A percentile compares a stretch with the other conserved stretches of the same genome.
Conservation (phyloP, 2,888 invertebrate species). For the Onthophagus sagittarius region DNA sequence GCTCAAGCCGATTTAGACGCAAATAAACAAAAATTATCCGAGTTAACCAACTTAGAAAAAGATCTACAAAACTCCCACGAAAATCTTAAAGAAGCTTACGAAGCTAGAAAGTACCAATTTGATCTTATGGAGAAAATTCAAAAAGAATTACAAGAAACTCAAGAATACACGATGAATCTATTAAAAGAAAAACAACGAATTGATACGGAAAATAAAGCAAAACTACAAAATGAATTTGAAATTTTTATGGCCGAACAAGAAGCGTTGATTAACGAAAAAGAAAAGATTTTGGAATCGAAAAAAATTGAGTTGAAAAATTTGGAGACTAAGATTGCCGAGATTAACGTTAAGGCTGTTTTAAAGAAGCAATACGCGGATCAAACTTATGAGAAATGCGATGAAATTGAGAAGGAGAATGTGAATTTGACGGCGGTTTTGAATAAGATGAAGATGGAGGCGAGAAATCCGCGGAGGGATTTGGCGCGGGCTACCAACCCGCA, state of each 20-base stretch:
- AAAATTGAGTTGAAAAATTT: background rate
- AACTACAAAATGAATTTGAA: background rate
- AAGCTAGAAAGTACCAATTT: background rate
- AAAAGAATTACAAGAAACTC: background rate
- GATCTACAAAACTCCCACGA: background rate
- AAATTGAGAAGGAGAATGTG: too few species aligned
- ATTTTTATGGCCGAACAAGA: background rate
- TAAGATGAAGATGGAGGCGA: too few species aligned
- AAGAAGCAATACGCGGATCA: background rate
- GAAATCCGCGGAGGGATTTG: background rate
- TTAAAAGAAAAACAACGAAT: background rate
- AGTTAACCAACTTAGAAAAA: background rate
- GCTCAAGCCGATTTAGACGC: background rate
- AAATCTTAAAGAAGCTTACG: background rate
- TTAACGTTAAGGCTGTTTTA: background rate
- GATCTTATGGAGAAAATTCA: background rate
- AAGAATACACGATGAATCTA: background rate
- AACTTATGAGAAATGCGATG: too few species aligned
- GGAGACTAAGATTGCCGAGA: background rate
- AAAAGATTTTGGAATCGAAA: background rate
- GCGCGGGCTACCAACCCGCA: background rate
- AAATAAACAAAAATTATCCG: background rate
- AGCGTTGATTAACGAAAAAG: background rate
- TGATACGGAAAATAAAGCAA: background rate
- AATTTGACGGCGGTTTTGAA: too few species aligned